Percentiles rank a stretch among this genome's conserved stretches.
These are phyloP conservation scores for Telenomus remus DNA, from an alignment of 1,140 invertebrate species.

Conservation along the genomic window DNA sequence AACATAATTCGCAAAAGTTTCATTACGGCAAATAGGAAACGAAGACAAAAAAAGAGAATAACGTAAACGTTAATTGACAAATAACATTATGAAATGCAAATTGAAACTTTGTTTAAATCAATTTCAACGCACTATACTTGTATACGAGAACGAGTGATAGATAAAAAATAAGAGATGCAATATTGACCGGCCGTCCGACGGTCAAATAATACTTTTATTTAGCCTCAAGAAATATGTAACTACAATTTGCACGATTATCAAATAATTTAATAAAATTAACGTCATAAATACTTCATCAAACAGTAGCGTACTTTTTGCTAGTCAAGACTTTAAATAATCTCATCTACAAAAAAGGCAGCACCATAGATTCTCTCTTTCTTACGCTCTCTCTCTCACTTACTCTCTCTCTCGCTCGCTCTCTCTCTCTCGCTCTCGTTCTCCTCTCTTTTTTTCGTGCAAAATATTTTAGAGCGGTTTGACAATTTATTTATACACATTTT, in stretches of 20 bases:
- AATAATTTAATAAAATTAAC: constrained; percentile 9
- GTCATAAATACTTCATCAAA: constrained; percentile 30
- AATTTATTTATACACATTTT: constrained; percentile 47
- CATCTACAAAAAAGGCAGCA: constrained; percentile 54
- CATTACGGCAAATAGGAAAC: neutral
- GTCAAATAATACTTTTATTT: neutral
- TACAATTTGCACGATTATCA: neutral
- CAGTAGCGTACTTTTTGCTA: constrained; percentile 15
- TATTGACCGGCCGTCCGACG: no score
- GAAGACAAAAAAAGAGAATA: neutral
- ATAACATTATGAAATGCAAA: no score
- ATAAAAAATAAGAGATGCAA: no score
- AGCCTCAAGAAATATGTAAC: neutral
- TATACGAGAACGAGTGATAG: no score
- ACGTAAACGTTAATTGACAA: no score
- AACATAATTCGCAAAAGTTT: no score
- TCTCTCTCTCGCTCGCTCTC: constrained; percentile 12
- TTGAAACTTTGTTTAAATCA: no score
- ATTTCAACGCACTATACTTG: no score
- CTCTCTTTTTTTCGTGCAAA: constrained; percentile 34
- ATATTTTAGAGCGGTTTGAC: constrained; percentile 46
- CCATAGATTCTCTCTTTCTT: constrained; percentile 31
- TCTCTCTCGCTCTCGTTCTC: constrained; percentile 8
- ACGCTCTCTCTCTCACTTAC: constrained; percentile 7
- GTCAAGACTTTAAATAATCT: constrained; percentile 40